phyloP scores from a whole-genome alignment of 2,113 vertebrate genomes.

The Deroptyus accipitrinus region DNA sequence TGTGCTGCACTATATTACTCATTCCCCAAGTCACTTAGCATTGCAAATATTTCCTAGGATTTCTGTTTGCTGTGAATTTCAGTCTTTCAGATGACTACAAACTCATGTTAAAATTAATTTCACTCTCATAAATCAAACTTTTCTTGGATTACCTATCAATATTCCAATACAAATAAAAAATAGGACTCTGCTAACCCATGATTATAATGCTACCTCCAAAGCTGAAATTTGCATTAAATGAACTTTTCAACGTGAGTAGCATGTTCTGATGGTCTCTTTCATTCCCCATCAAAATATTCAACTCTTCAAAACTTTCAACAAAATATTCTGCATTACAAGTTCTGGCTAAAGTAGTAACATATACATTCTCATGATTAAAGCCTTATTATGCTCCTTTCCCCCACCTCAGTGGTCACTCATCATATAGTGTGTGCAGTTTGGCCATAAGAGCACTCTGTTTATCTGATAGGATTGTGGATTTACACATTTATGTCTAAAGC shows the following conservation, averaged over 20 bases:
- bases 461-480: not conserved
- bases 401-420: not conserved
- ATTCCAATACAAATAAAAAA: not conserved
- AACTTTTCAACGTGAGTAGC: not conserved
- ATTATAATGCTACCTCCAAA: not conserved
- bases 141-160: not conserved
- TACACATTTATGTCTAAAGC: not conserved
- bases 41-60: not conserved
- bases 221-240: not conserved
- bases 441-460: not conserved
- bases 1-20: not conserved
- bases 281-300: not conserved
- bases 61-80: not conserved
- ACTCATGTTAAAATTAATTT: not conserved
- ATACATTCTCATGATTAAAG: not conserved
- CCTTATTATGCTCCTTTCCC: not conserved
- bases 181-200: not conserved
- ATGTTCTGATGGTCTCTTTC: not conserved
- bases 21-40: not conserved
- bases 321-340: not conserved
- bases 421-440: not conserved
- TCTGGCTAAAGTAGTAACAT: not conserved
- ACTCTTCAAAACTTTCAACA: not conserved
- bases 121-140: not conserved
- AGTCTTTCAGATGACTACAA: not conserved